Evolutionary conservation across 2,888 invertebrate genomes (phyloP).

Genomic region (Eupithecia centaureata): DNA sequence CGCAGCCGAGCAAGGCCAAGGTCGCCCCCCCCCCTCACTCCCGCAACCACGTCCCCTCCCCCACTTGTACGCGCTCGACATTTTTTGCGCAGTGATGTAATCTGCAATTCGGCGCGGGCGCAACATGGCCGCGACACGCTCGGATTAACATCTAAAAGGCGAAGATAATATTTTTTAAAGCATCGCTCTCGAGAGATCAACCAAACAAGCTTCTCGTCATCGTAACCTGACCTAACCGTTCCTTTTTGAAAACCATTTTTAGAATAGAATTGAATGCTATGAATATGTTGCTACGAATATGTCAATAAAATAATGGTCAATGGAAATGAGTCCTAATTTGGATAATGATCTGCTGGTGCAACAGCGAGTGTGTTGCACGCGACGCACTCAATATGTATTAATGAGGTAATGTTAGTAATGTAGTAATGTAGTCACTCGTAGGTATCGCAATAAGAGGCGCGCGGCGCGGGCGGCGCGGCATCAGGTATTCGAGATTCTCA

Average conservation of each 20-base stretch:
- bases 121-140: conserved; percentile 68
- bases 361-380: conserved; percentile 27
- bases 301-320: no score
- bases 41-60: conserved; percentile 41
- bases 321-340: conserved; percentile 38
- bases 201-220: background rate
- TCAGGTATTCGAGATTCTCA: conserved; percentile 36
- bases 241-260: conserved; percentile 21
- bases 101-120: conserved; percentile 78
- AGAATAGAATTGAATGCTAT: no score
- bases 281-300: no score
- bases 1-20: conserved; percentile 81
- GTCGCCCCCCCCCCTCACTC: conserved; percentile 51
- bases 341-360: conserved; percentile 34
- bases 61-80: conserved; percentile 64
- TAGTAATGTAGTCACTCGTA: no score
- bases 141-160: conserved; percentile 44
- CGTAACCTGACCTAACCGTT: no score
- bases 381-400: conserved; percentile 34
- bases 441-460: conserved; percentile 24
- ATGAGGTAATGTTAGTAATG: no score
- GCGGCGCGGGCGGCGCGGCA: conserved; percentile 21
- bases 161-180: conserved; percentile 28
- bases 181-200: background rate
- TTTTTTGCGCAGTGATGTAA: conserved; percentile 82